Base-by-base conservation (phyloP, 2,113 vertebrate species). In the Cynopterus brachyotis region DNA sequence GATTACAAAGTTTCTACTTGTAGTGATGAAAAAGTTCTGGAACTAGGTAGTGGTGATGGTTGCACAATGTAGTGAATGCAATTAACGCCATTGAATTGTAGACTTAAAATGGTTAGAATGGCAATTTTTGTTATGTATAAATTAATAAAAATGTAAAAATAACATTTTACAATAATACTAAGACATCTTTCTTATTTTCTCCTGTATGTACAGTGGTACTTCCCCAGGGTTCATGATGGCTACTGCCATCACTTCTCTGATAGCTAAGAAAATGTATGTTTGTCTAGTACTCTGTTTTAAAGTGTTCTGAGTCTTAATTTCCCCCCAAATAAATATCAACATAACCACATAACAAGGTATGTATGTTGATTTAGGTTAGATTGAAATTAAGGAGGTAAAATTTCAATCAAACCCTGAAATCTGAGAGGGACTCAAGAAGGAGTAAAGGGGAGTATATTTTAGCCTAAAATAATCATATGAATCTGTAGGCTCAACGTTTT, bases 361-460 rank as follows among this genome's bases (percentile, higher is more conserved):
- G 17, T 37, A 50, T 53, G 45, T 66, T 22, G n/a, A 78, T 20
- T 78, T 66, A 53, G n/a, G 4, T 11, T 81, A 64, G 50, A 53
- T n/a, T 9, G 37, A 89, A 80, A 67, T 22, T 17, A 35, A 64
- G 8, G 13, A 81, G 24, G 50, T 37, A 26, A 28, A 35, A 60
- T 75, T 90, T 72, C 40, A 53, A 9, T 42, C 24, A 75, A 40
- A 67, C 13, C 3, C n/a, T 67, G 79, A 66, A 73, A 73, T 70
- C 64, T 85, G 30, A 84, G 32, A 26, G 47, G 30, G 35, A 22
- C 5, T 13, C 22, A 1, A 3, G 47, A 30, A 70, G 35, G 45
- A 22, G 0, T 24, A 9, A 11, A 22, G 22, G 7, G 28, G 20
- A 35, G 1, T 9, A 3, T 50, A 45, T 53, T 12, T 76, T 20